Base-by-base conservation (phyloP, 1,140 invertebrate genomes). In the Sminthurinus signatus region DNA sequence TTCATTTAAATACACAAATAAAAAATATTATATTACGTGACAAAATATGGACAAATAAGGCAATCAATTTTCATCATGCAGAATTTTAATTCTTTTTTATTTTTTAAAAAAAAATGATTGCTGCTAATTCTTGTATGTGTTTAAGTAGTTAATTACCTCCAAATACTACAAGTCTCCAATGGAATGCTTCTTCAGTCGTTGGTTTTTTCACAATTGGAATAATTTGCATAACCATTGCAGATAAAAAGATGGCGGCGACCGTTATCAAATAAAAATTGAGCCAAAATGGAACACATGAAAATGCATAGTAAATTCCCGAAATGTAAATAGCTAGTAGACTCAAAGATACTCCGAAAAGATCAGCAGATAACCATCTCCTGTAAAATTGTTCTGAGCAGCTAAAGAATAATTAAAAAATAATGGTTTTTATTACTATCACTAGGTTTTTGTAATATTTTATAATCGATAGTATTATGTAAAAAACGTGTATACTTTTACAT, bases 231-330 rank as follows among this genome's bases (percentile, higher is more conserved):
- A 82, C 74, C 83, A 91, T 89, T 32, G 88, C 88, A 55, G 87
- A 75, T 10, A 83, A 77, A 75, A 92, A 93, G 74, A 93, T 90
- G 51, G 85, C 75, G 31, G 86, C 81, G 2, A 91, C 86, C 23
- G 86, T 91, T 67, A 82, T 80, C 75, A 93, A 81, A 77, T 96
- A 96, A 74, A 95, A 86, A 42, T 85, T 83, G 68, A 88, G 82
- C 73, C 89, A 82, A 55, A 85, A 84, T 89, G 85, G 84, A 74
- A 94, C 85, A 79, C 93, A 96, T 87, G 93, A 96, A 78, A 96
- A 98, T 1, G 92, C 93, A 75, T 95, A 96, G 78, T 97, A 96
- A 68, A 97, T 89, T 55, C 93, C 93, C 19, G 92, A 93, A 59
- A 94, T 86, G 77, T 96, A 97, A 74, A 96, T 95, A 25, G 91